These are phyloP conservation scores for Euschistus heros DNA, from an alignment of 1,140 invertebrate species.

Conservation along the genomic window DNA sequence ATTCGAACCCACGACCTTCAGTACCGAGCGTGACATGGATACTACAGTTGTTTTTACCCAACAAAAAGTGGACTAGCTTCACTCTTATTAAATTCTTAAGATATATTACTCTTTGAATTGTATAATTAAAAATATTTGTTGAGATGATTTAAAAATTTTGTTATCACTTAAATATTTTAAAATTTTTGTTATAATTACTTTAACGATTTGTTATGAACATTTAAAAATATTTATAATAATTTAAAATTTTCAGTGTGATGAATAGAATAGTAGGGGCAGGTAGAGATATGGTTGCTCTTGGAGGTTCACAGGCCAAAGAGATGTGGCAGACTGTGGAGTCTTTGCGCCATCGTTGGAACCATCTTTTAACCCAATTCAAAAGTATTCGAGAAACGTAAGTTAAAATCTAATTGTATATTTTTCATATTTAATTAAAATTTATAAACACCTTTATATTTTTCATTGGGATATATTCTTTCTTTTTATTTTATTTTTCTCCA, in stretches of 20 bases:
- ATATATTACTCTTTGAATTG: too few species aligned
- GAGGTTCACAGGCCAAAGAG: constrained; percentile 24
- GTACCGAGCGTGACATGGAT: too few species aligned
- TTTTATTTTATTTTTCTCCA: too few species aligned
- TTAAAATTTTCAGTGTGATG: constrained; percentile 19
- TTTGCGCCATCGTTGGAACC: constrained; percentile 24
- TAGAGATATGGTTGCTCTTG: constrained; percentile 25
- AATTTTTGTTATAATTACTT: background rate
- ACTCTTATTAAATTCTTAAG: too few species aligned
- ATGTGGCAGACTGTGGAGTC: constrained; percentile 26
- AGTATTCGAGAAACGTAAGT: constrained; percentile 32
- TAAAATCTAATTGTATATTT: too few species aligned
- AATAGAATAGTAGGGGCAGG: constrained; percentile 25
- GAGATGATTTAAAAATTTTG: background rate
- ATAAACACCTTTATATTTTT: too few species aligned
- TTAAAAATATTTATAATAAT: background rate
- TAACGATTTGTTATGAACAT: background rate
- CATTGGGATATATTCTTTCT: too few species aligned
- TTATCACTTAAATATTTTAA: background rate
- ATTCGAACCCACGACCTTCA: too few species aligned
- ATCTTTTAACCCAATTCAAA: constrained; percentile 24
- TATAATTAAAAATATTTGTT: too few species aligned
- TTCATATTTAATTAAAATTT: too few species aligned
- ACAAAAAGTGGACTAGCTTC: too few species aligned
- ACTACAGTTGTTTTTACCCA: too few species aligned